A percentile compares a stretch with the other conserved stretches of the same genome.
phyloP scores from a whole-genome alignment of 1,140 invertebrate species.

The Nasonia giraulti region DNA sequence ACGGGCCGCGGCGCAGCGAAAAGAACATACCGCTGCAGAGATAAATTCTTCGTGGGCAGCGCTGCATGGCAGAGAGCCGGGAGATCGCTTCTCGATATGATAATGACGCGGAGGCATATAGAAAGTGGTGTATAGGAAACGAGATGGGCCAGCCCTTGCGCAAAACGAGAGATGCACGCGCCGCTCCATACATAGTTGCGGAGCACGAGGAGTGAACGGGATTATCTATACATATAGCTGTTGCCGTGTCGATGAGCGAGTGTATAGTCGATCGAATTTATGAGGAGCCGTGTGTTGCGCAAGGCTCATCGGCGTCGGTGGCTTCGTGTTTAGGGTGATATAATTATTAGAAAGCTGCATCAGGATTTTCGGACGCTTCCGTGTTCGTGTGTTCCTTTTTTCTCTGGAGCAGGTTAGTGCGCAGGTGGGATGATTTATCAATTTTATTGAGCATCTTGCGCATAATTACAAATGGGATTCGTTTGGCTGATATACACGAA shows the following conservation, averaged over 20 bases:
- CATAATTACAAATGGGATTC: too few relatives aligned
- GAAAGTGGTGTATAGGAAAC: too few relatives aligned
- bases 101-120: too few relatives aligned
- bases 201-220: too few relatives aligned
- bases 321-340: conserved; percentile 3
- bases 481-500: too few relatives aligned
- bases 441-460: too few relatives aligned
- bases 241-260: too few relatives aligned
- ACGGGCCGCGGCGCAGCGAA: not conserved
- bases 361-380: not conserved
- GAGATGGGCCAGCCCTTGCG: too few relatives aligned
- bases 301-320: not conserved
- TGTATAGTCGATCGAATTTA: not conserved
- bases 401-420: too few relatives aligned
- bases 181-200: not conserved
- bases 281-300: not conserved
- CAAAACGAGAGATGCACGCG: not conserved
- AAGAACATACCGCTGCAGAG: not conserved
- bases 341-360: conserved; percentile 5
- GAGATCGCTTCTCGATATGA: not conserved
- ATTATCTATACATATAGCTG: too few relatives aligned
- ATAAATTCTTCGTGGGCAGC: conserved; percentile 16
- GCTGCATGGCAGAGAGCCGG: not conserved
- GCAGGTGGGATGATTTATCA: too few relatives aligned
- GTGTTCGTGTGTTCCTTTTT: not conserved